Percentiles rank a stretch among this genome's conserved stretches.
phyloP scores from a whole-genome alignment of 23 tunicate genomes.

The Diplosoma virens region DNA sequence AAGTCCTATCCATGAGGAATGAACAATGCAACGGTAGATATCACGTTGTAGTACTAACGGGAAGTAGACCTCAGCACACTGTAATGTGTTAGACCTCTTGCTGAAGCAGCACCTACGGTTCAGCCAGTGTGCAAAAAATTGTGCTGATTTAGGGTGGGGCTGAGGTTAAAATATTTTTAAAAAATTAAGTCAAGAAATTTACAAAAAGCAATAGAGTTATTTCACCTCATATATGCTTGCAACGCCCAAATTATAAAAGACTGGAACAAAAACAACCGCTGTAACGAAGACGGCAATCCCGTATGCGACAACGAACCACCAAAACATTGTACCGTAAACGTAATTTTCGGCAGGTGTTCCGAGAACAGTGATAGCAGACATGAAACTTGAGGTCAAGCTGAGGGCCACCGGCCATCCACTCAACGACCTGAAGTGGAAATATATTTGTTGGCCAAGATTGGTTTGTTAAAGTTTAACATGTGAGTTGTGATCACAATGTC shows the following conservation, averaged over 20 bases:
- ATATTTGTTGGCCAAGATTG: too few species aligned
- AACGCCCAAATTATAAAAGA: slow-evolving; percentile 58
- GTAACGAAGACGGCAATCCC: slow-evolving; percentile 31
- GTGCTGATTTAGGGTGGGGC: too few species aligned
- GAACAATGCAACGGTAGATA: too few species aligned
- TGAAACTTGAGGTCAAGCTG: slow-evolving; percentile 76
- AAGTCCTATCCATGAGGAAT: too few species aligned
- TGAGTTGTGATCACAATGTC: too few species aligned
- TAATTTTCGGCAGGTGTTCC: slow-evolving; percentile 84
- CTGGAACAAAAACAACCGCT: slow-evolving; percentile 45
- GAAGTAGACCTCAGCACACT: too few species aligned
- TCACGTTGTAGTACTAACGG: too few species aligned
- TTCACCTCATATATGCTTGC: slow-evolving; percentile 67
- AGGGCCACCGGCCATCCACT: slow-evolving; percentile 80
- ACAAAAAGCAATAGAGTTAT: background rate
- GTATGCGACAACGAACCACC: slow-evolving; percentile 59
- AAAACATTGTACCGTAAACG: slow-evolving; percentile 74
- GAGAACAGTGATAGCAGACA: slow-evolving; percentile 73
- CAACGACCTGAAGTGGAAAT: too few species aligned
- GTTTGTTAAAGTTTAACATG: too few species aligned
- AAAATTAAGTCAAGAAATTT: background rate
- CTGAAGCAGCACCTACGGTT: too few species aligned
- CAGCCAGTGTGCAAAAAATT: too few species aligned
- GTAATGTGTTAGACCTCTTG: too few species aligned
- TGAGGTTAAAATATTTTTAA: background rate